Conservation (phyloP, 2,113 vertebrate species). For the Alces alces region DNA sequence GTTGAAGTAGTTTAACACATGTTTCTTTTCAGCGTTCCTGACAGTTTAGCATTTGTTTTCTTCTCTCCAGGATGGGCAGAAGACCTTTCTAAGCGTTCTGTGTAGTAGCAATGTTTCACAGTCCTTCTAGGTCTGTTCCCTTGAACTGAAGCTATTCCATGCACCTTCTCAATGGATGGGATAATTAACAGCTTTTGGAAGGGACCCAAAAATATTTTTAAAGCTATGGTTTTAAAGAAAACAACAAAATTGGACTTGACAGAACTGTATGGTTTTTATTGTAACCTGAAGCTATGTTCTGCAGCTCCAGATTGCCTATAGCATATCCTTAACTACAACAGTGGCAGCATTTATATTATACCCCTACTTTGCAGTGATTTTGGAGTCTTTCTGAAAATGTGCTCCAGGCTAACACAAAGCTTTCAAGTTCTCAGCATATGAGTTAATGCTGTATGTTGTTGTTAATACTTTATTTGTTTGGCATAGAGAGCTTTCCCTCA, state of each 20-base stretch:
- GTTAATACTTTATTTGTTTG: constrained; percentile 30
- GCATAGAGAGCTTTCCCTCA: background rate
- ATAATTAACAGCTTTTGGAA: background rate
- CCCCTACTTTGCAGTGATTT: background rate
- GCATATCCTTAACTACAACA: background rate
- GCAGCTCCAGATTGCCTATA: background rate
- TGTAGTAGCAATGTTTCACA: background rate
- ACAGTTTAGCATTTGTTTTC: background rate
- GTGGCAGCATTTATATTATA: background rate
- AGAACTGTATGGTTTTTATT: background rate
- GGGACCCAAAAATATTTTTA: constrained; percentile 14
- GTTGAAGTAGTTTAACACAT: background rate
- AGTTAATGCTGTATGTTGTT: background rate
- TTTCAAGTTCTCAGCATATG: background rate
- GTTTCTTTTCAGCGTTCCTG: background rate
- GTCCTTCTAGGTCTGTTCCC: background rate
- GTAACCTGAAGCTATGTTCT: background rate
- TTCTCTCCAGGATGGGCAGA: background rate
- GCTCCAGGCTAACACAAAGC: background rate
- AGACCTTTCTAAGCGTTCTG: background rate
- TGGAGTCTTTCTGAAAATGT: background rate
- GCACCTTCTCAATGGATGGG: background rate
- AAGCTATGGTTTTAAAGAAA: background rate
- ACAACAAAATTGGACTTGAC: background rate
- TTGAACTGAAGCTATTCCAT: background rate